Percentiles rank a stretch among this genome's conserved stretches.
Conservation (phyloP, 2,797 vertebrate species). For the Chiloscyllium punctatum region DNA sequence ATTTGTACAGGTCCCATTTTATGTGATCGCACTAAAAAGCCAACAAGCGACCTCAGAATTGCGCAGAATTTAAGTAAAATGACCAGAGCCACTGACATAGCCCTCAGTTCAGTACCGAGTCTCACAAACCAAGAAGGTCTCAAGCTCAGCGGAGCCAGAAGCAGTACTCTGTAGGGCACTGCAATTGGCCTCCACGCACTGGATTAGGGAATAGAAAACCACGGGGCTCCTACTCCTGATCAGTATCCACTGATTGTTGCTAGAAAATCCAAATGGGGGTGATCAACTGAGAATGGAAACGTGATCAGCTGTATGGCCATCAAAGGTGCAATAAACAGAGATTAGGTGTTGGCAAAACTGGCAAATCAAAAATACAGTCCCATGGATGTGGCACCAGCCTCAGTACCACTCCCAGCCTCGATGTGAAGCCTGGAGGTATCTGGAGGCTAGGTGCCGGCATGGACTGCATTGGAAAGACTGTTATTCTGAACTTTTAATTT, state of each 20-base stretch:
- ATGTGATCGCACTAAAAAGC: not conserved
- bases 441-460: no score
- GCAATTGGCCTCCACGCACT: not conserved
- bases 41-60: not conserved
- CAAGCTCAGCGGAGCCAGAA: not conserved
- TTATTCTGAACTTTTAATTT: no score
- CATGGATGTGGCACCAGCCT: not conserved
- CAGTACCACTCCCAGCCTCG: no score
- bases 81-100: not conserved
- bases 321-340: not conserved
- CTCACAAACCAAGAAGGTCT: not conserved
- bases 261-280: not conserved
- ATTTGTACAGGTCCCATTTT: not conserved
- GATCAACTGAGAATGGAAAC: not conserved
- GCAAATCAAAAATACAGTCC: not conserved
- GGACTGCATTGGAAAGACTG: no score
- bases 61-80: not conserved
- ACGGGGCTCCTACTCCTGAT: not conserved
- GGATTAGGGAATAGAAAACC: not conserved
- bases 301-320: not conserved
- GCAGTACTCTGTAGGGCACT: not conserved
- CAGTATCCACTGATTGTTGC: not conserved
- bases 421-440: no score
- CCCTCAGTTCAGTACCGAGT: not conserved
- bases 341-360: no score